These are phyloP conservation scores for Ariolimax columbianus DNA, from an alignment of 2,888 invertebrate genomes.

Conservation along the genomic window DNA sequence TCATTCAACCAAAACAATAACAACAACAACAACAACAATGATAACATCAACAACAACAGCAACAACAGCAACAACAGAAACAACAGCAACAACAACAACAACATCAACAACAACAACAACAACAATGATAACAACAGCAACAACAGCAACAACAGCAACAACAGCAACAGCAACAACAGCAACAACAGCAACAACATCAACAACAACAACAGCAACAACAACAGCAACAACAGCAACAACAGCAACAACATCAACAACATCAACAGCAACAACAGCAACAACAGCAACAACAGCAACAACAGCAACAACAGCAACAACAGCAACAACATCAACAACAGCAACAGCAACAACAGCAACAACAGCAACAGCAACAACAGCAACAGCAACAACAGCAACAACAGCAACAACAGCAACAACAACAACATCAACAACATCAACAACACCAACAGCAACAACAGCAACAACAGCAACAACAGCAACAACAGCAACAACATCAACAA, in stretches of 20 bases:
- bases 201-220: neutral
- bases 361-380: neutral
- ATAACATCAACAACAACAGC: too few species aligned
- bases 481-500: neutral
- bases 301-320: neutral
- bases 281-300: neutral
- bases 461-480: neutral
- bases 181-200: neutral
- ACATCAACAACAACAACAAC: neutral
- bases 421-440: too few species aligned
- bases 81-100: neutral
- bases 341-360: neutral
- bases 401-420: slow-evolving; percentile 3
- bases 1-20: too few species aligned
- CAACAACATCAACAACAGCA: neutral
- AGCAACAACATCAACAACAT: neutral
- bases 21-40: too few species aligned
- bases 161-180: neutral
- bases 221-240: neutral
- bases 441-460: too few species aligned
- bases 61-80: neutral
- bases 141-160: neutral
- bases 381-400: slow-evolving; percentile 8
- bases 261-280: neutral
- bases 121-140: neutral